Conservation (phyloP, 2,113 vertebrate species). For the Hemichromis elongatus region DNA sequence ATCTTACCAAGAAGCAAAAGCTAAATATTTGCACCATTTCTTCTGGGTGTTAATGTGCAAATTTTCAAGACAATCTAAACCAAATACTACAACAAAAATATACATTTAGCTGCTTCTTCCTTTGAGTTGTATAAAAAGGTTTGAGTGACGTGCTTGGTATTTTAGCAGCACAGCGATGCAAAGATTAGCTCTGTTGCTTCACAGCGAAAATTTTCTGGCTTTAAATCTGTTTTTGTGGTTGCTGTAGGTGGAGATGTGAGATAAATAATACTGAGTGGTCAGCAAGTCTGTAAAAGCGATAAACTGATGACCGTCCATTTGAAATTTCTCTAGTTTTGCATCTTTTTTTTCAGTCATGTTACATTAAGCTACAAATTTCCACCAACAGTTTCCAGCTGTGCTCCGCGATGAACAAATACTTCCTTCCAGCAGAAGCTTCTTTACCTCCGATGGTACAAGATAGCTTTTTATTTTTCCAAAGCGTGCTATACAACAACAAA, state of each 20-base stretch:
- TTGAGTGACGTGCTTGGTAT: neutral
- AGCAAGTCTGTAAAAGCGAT: neutral
- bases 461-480: rapidly evolving
- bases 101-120: neutral
- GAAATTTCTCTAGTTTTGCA: neutral
- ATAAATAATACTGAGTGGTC: neutral
- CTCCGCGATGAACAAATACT: neutral
- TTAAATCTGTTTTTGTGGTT: neutral
- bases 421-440: rapidly evolving
- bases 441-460: neutral
- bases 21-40: neutral
- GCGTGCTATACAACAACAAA: rapidly evolving
- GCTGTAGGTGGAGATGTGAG: neutral
- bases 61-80: neutral
- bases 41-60: neutral
- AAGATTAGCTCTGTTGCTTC: neutral
- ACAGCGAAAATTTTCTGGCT: neutral
- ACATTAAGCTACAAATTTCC: neutral
- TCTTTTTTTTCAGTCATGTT: neutral
- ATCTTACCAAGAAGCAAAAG: neutral
- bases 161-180: neutral
- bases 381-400: neutral
- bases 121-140: neutral
- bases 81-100: neutral
- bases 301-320: neutral